These are phyloP conservation scores for Desoria tigrina DNA, from an alignment of 2,888 invertebrate genomes.

Conservation along the genomic window DNA sequence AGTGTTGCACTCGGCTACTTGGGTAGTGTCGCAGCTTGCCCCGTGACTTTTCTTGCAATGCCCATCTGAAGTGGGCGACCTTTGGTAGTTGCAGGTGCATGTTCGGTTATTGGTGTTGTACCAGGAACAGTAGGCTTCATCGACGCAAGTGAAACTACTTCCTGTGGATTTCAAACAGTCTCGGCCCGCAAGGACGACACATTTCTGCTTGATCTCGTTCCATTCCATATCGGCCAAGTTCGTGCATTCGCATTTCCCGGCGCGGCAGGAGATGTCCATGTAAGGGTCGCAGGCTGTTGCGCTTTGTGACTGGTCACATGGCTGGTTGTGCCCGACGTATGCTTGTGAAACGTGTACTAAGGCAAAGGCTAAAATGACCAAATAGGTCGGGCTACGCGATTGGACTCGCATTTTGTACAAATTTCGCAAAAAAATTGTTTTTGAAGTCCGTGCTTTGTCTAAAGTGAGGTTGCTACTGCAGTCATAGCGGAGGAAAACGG, in stretches of 20 bases:
- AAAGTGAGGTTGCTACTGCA: too few species aligned
- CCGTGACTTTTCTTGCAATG: background rate
- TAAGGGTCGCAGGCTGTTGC: conserved; percentile 3
- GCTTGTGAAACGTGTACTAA: too few species aligned
- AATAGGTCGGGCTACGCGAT: too few species aligned
- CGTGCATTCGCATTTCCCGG: conserved; percentile 6
- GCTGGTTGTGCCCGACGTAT: conserved; percentile 1
- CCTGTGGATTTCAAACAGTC: conserved; percentile 3
- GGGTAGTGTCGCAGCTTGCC: background rate
- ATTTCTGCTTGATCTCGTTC: background rate
- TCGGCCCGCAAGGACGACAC: conserved; percentile 9
- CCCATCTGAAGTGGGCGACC: background rate
- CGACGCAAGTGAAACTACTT: background rate
- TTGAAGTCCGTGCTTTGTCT: too few species aligned
- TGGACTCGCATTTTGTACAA: too few species aligned
- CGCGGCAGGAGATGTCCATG: conserved; percentile 4
- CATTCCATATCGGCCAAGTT: conserved; percentile 9
- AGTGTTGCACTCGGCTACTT: conserved; percentile 7
- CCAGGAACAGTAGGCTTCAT: background rate
- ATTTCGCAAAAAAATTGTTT: too few species aligned
- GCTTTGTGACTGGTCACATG: conserved; percentile 1
- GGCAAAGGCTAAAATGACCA: too few species aligned
- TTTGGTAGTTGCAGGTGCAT: conserved; percentile 1
- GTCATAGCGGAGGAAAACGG: too few species aligned
- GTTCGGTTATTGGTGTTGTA: background rate